Evolutionary conservation across 2,113 vertebrate genomes (phyloP).

Genomic region (Saguinus imperator): DNA sequence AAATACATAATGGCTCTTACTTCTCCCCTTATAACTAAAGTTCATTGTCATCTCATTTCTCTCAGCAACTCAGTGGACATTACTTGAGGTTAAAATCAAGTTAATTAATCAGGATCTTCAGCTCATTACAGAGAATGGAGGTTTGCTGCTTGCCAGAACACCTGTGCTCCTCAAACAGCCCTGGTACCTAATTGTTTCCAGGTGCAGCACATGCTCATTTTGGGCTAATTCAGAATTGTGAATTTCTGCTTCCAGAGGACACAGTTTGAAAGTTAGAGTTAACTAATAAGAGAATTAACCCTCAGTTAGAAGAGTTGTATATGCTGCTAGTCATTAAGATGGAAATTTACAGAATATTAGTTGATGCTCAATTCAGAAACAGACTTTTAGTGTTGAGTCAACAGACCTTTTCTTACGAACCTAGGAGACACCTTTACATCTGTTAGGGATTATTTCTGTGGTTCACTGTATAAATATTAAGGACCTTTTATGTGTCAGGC

Average conservation of each 20-base stretch:
- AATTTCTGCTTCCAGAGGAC: constrained; percentile 13
- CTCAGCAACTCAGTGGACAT: constrained; percentile 47
- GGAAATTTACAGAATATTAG: neutral
- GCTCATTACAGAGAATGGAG: neutral
- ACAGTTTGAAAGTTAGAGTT: neutral
- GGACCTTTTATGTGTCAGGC: neutral
- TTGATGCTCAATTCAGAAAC: neutral
- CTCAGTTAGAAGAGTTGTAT: neutral
- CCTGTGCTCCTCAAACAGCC: constrained; percentile 33
- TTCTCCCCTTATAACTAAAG: neutral
- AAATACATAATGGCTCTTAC: neutral
- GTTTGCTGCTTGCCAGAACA: constrained; percentile 48
- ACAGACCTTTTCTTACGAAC: neutral
- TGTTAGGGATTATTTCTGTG: neutral
- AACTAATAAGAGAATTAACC: neutral
- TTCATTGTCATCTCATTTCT: constrained; percentile 35
- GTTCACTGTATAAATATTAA: neutral
- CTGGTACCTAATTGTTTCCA: constrained; percentile 46
- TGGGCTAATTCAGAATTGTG: neutral
- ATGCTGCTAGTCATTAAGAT: neutral
- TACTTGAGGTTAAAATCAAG: constrained; percentile 59
- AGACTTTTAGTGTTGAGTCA: neutral
- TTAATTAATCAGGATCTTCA: constrained; percentile 66
- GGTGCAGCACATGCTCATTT: neutral
- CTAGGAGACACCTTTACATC: neutral